A percentile compares a stretch with the other conserved stretches of the same genome.
Evolutionary conservation across 2,888 invertebrate genomes (phyloP).

Genomic region (Panorpa germanica): DNA sequence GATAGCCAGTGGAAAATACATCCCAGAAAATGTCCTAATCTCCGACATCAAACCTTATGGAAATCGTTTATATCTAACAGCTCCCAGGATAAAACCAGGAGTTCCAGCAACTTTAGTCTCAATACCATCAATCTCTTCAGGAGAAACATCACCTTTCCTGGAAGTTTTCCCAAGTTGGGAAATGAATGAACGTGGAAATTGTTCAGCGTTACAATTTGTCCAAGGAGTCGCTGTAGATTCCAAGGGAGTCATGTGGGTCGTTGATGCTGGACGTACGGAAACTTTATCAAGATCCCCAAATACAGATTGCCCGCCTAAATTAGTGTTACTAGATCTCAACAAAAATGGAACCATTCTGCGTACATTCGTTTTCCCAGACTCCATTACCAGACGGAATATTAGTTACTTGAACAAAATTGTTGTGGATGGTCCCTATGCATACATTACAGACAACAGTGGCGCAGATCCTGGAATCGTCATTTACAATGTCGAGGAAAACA

Average conservation of each 20-base stretch:
- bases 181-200: constrained; percentile 44
- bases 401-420: constrained; percentile 55
- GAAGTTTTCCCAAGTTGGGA: constrained; percentile 55
- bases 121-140: constrained; percentile 26
- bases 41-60: constrained; percentile 49
- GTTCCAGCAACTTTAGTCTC: constrained; percentile 50
- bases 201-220: constrained; percentile 50
- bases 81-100: constrained; percentile 49
- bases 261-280: constrained; percentile 46
- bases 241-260: constrained; percentile 45
- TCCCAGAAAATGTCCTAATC: constrained; percentile 45
- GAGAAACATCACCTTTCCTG: constrained; percentile 33
- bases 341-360: constrained; percentile 32
- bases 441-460: constrained; percentile 50
- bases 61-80: constrained; percentile 42
- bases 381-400: constrained; percentile 33
- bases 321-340: constrained; percentile 46
- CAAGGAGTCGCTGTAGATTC: constrained; percentile 57
- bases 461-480: constrained; percentile 54
- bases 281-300: constrained; percentile 32
- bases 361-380: constrained; percentile 39
- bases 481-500: constrained; percentile 39
- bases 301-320: constrained; percentile 42
- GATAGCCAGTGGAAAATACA: constrained; percentile 34
- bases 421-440: constrained; percentile 45